Evolutionary conservation across 2,113 vertebrate genomes (phyloP).

Genomic region (Platichthys stellatus): DNA sequence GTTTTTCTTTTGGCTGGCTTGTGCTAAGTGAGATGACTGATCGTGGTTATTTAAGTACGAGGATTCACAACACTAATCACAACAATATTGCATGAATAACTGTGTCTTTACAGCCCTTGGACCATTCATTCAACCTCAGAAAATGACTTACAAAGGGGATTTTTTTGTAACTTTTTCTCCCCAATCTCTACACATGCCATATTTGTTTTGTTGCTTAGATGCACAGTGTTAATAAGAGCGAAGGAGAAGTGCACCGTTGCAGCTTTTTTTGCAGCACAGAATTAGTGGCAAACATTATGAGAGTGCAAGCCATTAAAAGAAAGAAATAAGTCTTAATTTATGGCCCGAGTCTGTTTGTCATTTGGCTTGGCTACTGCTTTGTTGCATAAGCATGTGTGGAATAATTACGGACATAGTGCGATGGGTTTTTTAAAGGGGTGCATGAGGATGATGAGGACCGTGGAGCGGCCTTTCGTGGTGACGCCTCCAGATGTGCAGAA

Average conservation of each 20-base stretch:
- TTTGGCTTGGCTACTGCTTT: slow-evolving; percentile 83
- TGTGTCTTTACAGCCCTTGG: slow-evolving; percentile 67
- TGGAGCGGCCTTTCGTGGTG: slow-evolving; percentile 47
- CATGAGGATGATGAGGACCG: slow-evolving; percentile 61
- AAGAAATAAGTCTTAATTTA: slow-evolving; percentile 81
- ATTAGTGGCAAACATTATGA: slow-evolving; percentile 81
- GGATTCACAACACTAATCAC: slow-evolving; percentile 48
- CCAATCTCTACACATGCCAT: slow-evolving; percentile 56
- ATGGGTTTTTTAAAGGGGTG: slow-evolving; percentile 68
- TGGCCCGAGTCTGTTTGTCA: slow-evolving; percentile 82
- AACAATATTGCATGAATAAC: slow-evolving; percentile 49
- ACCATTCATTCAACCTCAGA: slow-evolving; percentile 64
- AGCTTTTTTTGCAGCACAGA: slow-evolving; percentile 60
- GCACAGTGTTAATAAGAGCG: slow-evolving; percentile 65
- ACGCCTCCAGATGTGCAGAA: slow-evolving; percentile 75
- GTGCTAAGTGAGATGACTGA: slow-evolving; percentile 52
- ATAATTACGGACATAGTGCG: slow-evolving; percentile 77
- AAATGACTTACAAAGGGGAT: slow-evolving; percentile 64
- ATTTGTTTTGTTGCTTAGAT: slow-evolving; percentile 80
- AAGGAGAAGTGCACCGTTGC: slow-evolving; percentile 71
- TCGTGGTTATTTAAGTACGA: slow-evolving; percentile 48
- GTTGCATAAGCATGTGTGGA: slow-evolving; percentile 77
- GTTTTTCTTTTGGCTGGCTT: slow-evolving; percentile 39
- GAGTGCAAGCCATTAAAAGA: slow-evolving; percentile 79
- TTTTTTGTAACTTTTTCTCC: slow-evolving; percentile 6